Evolutionary conservation across 1,140 invertebrate species (phyloP).

Genomic region (Semibalanus balanoides): DNA sequence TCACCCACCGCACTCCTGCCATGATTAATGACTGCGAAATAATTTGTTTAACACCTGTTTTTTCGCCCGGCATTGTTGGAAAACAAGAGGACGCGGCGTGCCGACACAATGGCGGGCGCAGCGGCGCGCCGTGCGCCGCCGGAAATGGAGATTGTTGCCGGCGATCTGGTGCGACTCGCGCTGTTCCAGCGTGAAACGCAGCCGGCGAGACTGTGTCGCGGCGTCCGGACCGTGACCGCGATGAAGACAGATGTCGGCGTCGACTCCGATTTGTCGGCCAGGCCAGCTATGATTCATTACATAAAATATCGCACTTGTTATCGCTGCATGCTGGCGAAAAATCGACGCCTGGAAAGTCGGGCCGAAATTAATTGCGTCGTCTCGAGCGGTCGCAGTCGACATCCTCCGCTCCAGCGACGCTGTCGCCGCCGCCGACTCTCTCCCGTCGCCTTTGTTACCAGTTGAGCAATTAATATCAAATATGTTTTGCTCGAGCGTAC

Average conservation of each 20-base stretch:
- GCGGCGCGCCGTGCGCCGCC: too few species aligned
- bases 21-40: background rate
- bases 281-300: background rate
- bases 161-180: background rate
- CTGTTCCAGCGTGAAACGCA: background rate
- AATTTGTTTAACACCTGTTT: conserved; percentile 2
- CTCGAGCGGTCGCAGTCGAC: background rate
- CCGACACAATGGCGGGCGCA: background rate
- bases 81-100: background rate
- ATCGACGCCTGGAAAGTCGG: background rate
- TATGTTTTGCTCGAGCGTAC: background rate
- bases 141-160: background rate
- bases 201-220: background rate
- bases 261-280: background rate
- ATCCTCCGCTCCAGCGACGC: background rate
- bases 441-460: background rate
- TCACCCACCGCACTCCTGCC: background rate
- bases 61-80: conserved; percentile 1
- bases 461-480: background rate
- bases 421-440: background rate
- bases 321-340: background rate
- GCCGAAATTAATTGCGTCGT: background rate
- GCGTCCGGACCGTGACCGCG: background rate
- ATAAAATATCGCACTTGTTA: conserved; percentile 1
- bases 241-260: background rate